Conservation (phyloP, 2,113 vertebrate genomes). For the Muntiacus muntjak region DNA sequence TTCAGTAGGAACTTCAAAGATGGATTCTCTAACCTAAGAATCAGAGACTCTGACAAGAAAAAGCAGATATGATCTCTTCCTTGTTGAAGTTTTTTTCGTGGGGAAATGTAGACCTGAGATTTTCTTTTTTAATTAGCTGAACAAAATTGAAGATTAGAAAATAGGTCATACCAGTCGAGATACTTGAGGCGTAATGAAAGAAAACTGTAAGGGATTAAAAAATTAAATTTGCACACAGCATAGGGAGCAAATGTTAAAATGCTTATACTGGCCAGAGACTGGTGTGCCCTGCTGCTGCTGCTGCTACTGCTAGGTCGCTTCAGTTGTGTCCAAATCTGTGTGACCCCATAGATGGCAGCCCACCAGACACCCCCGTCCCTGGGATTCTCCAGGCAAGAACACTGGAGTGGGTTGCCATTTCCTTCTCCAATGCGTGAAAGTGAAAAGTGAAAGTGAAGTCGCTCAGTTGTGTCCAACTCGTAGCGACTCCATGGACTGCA, state of each 20-base stretch:
- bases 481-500: too few species aligned
- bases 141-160: slow-evolving; percentile 13
- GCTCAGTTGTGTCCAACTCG: too few species aligned
- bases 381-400: too few species aligned
- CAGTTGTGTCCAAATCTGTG: too few species aligned
- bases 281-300: background rate
- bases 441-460: too few species aligned
- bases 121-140: slow-evolving; percentile 1
- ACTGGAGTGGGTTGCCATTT: too few species aligned
- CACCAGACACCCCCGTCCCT: too few species aligned
- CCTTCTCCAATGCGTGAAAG: too few species aligned
- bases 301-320: too few species aligned
- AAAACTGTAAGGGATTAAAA: slow-evolving; percentile 22
- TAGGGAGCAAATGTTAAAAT: background rate
- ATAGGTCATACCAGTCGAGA: background rate
- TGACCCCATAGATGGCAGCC: too few species aligned
- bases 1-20: background rate
- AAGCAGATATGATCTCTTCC: background rate
- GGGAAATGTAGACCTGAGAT: background rate
- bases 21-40: slow-evolving; percentile 4
- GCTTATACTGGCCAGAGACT: background rate
- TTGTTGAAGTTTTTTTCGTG: background rate
- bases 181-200: background rate
- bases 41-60: background rate
- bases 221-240: background rate